Base-by-base conservation (phyloP, 2,113 vertebrate species). In the Xiphias gladius region DNA sequence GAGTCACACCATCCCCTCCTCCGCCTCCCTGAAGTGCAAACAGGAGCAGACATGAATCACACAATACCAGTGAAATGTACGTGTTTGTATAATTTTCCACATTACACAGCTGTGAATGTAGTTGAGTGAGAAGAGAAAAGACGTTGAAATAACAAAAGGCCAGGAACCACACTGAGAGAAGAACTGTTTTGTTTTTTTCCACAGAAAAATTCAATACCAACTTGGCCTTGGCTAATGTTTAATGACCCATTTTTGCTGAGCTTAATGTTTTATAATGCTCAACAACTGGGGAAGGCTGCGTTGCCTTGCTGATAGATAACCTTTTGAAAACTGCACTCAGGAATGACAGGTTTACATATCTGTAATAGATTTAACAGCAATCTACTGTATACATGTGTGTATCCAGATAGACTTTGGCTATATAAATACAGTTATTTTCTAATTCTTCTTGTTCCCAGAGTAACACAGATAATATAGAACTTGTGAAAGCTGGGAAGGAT, bases 11-110 rank as follows among this genome's bases (percentile, higher is more conserved):
- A 78, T 64, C 67, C 58, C 10, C 20, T 83, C 58, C 80, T 80
- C 87, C 82, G 79, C 28, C 80, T 84, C 14, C 46, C 32, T 32
- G 59, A 72, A 59, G 91, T 95, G 73, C 41, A 70, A 48, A 67
- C 30, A 75, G 37, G 7, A 65, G 26, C 12, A 55, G 22, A 62
- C 20, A 64, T 16, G 7, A 72, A 30, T 55, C 50, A 52, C 3
- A 0, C 26, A 32, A 22, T 20, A 3, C 28, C 28, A 55, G 7
- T 20, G 7, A 71, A 30, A 80, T 26, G 35, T 43, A 4, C 16
- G 19, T 30, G 17, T 55, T 69, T 55, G 30, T 24, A 6, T 14
- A 54, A 24, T 5, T 50, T 48, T 66, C 17, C 62, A 68, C 16
- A 28, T n/a, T 10, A 41, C 9, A 19, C 52, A 39, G 52, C 12